These are phyloP conservation scores for Zoroaster sp. DNA, from an alignment of 53 echinoderm and acorn worm species.

Conservation along the genomic window DNA sequence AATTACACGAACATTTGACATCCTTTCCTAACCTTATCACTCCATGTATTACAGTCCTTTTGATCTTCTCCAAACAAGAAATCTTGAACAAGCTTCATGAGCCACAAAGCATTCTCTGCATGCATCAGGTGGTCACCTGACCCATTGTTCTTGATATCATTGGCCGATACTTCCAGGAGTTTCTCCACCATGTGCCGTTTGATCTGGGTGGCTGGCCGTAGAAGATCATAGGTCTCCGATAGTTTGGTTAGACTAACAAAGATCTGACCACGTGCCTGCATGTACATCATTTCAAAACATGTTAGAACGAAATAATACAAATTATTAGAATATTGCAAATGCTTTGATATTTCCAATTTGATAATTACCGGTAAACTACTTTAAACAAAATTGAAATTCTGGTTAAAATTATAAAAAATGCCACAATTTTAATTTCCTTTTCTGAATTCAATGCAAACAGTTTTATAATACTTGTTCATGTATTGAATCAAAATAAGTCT, in stretches of 20 bases:
- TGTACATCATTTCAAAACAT: neutral
- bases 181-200: slow-evolving; percentile 89
- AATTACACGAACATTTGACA: neutral
- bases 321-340: no score
- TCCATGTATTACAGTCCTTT: slow-evolving; percentile 67
- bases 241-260: slow-evolving; percentile 78
- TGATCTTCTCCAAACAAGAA: slow-evolving; percentile 76
- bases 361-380: no score
- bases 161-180: slow-evolving; percentile 81
- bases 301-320: no score
- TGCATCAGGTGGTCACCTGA: slow-evolving; percentile 34
- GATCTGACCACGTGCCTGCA: slow-evolving; percentile 87
- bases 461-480: no score
- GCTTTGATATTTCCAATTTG: no score
- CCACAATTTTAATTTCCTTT: no score
- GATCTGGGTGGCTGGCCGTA: slow-evolving; percentile 74
- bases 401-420: no score
- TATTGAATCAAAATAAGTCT: neutral
- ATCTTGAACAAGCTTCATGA: slow-evolving; percentile 86
- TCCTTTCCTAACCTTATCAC: slow-evolving; percentile 61
- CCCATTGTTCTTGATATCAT: slow-evolving; percentile 58
- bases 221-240: slow-evolving; percentile 64
- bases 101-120: slow-evolving; percentile 86
- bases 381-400: no score
- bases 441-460: no score